These are phyloP conservation scores for Trachelipus rathkii DNA, from an alignment of 1,140 invertebrate species.

Conservation along the genomic window DNA sequence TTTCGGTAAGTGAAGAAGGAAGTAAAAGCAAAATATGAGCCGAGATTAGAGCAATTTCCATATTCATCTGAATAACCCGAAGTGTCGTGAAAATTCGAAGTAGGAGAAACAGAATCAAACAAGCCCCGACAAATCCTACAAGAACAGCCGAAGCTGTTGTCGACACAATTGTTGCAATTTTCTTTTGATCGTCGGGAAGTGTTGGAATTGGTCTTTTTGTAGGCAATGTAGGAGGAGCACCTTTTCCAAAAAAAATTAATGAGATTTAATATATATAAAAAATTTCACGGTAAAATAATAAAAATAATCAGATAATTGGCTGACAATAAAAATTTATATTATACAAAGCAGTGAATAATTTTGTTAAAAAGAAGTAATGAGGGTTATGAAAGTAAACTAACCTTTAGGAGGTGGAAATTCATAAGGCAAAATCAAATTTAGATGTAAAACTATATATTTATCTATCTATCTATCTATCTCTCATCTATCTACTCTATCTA, in stretches of 20 bases:
- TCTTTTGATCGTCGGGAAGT: conserved; percentile 21
- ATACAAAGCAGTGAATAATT: too few relatives aligned
- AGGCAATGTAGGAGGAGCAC: conserved; percentile 27
- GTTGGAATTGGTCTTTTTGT: conserved; percentile 27
- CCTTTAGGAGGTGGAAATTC: too few relatives aligned
- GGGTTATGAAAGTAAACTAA: too few relatives aligned
- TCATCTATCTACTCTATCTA: too few relatives aligned
- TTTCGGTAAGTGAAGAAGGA: conserved; percentile 27
- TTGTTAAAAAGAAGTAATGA: too few relatives aligned
- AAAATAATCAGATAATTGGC: too few relatives aligned
- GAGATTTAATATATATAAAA: not conserved
- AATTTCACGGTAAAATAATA: too few relatives aligned
- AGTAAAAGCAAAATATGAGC: conserved; percentile 46
- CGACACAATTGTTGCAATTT: conserved; percentile 32
- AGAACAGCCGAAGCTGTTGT: conserved; percentile 46
- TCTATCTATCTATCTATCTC: too few relatives aligned
- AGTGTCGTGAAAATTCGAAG: conserved; percentile 43
- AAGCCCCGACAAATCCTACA: conserved; percentile 40
- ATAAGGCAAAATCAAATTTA: too few relatives aligned
- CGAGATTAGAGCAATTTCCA: conserved; percentile 45
- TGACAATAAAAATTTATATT: too few relatives aligned
- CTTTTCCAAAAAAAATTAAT: not conserved
- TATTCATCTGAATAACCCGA: conserved; percentile 47
- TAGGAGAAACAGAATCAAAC: conserved; percentile 40
- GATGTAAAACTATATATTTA: too few relatives aligned